Percentiles rank a stretch among this genome's conserved stretches.
These are phyloP conservation scores for Bubalus kerabau DNA, from an alignment of 2,113 vertebrate genomes.

Conservation along the genomic window DNA sequence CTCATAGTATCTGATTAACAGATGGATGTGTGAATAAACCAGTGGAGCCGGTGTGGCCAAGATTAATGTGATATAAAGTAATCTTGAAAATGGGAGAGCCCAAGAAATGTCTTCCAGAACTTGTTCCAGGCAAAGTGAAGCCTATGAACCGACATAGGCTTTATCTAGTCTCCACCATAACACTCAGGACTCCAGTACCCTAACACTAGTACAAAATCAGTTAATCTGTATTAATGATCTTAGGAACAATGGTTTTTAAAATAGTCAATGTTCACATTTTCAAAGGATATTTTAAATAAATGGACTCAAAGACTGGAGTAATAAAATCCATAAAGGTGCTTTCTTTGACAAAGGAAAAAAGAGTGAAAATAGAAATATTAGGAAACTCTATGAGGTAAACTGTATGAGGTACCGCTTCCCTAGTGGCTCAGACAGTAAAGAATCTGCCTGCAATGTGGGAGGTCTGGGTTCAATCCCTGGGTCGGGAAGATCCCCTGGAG, in stretches of 20 bases:
- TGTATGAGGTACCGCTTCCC: neutral
- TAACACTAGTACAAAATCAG: neutral
- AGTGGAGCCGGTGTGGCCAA: neutral
- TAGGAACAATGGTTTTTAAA: neutral
- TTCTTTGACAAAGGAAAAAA: neutral
- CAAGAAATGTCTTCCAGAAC: neutral
- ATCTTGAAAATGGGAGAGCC: neutral
- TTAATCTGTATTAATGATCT: neutral
- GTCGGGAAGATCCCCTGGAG: neutral
- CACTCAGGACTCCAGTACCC: neutral
- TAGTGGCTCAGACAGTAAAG: neutral
- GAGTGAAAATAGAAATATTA: neutral
- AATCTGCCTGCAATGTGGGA: neutral
- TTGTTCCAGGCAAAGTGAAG: neutral
- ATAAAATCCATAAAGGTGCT: neutral
- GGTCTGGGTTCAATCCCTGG: neutral
- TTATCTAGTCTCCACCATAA: neutral
- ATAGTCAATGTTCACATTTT: neutral
- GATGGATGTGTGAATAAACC: neutral
- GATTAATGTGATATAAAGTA: neutral
- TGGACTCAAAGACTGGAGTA: neutral
- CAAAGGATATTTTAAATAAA: neutral
- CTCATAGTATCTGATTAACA: neutral
- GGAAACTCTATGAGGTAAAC: neutral
- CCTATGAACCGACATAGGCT: neutral